Percentiles rank a stretch among this genome's conserved stretches.
Evolutionary conservation across 2,888 invertebrate genomes (phyloP).

Genomic region (Rhogogaster chlorosoma): DNA sequence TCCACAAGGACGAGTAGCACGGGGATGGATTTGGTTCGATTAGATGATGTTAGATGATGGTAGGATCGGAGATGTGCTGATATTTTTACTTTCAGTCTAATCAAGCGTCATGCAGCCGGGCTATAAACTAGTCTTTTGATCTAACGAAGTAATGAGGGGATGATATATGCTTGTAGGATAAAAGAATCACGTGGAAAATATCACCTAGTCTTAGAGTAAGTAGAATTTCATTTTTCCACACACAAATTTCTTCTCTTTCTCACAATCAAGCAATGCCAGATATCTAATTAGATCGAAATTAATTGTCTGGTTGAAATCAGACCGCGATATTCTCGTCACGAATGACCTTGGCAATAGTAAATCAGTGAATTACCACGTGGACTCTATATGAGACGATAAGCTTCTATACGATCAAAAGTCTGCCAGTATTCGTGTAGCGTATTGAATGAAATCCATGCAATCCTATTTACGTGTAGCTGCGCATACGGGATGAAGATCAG

Average conservation of each 20-base stretch:
- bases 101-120: constrained; percentile 4
- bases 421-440: background rate
- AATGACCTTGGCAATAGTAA: background rate
- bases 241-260: background rate
- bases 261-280: background rate
- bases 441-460: constrained; percentile 17
- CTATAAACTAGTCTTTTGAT: background rate
- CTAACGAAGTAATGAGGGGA: background rate
- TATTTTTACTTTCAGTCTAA: background rate
- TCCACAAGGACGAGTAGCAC: background rate
- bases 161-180: background rate
- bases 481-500: background rate
- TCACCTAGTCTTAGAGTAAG: background rate
- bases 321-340: background rate
- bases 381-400: background rate
- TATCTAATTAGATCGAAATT: background rate
- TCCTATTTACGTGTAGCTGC: background rate
- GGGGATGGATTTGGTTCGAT: background rate
- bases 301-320: background rate
- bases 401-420: background rate
- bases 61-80: background rate
- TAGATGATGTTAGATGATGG: background rate
- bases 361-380: background rate
- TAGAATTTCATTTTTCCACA: background rate
- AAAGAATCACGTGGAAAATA: background rate